Conservation (phyloP, 2,797 vertebrate genomes). For the Nyctibius grandis region DNA sequence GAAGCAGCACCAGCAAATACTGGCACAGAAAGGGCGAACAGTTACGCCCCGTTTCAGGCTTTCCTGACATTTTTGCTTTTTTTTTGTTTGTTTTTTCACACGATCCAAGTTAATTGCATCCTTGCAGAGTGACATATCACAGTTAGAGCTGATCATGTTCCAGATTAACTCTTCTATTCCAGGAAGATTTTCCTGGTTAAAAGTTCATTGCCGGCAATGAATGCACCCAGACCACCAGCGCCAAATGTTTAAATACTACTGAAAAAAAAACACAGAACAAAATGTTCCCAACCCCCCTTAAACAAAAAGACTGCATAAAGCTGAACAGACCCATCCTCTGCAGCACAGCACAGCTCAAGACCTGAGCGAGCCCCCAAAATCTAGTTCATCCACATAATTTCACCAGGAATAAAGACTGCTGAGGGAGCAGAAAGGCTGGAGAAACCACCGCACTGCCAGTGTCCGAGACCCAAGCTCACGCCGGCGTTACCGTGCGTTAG, state of each 20-base stretch:
- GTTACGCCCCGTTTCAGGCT: background rate
- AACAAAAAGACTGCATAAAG: background rate
- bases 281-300: rapidly evolving
- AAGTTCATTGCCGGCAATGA: background rate
- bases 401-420: background rate
- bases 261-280: background rate
- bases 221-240: background rate
- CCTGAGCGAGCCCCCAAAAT: background rate
- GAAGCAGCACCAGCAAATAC: background rate
- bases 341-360: background rate
- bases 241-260: background rate
- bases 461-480: background rate
- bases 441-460: background rate
- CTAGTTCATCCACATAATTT: background rate
- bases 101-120: background rate
- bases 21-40: background rate
- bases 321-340: background rate
- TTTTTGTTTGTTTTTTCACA: background rate
- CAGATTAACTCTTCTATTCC: background rate
- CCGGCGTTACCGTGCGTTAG: background rate
- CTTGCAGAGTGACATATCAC: background rate
- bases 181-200: background rate
- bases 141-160: background rate
- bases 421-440: background rate
- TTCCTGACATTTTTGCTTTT: background rate